These are phyloP conservation scores for Gadopsis bispinosus DNA, from an alignment of 2,797 vertebrate species.

Conservation along the genomic window DNA sequence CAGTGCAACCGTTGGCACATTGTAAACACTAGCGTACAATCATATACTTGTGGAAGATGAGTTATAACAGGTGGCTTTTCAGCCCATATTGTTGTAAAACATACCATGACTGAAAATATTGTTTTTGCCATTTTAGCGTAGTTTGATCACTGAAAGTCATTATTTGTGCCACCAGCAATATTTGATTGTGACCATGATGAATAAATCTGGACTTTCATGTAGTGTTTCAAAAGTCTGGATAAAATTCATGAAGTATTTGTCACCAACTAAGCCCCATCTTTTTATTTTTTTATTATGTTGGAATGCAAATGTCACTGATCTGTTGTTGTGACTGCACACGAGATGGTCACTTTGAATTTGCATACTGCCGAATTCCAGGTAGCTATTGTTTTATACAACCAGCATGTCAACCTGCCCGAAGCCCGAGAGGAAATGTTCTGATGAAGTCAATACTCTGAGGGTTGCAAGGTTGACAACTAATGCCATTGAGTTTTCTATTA, in stretches of 20 bases:
- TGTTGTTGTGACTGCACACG: not conserved
- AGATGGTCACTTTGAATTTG: conserved; percentile 14
- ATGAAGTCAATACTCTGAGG: not conserved
- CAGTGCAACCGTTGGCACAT: not conserved
- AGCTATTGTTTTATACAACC: not conserved
- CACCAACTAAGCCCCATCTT: not conserved
- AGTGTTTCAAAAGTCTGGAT: not conserved
- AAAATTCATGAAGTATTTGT: not conserved
- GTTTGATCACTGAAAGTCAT: not conserved
- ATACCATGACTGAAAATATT: not conserved
- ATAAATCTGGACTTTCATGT: not conserved
- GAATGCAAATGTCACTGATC: conserved; percentile 2
- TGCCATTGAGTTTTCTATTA: not conserved
- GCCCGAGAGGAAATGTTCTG: not conserved
- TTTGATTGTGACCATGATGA: not conserved
- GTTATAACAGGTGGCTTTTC: not conserved
- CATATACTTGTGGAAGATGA: not conserved
- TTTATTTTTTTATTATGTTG: not conserved
- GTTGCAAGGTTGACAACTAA: not conserved
- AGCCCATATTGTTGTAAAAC: not conserved
- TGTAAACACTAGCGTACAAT: not conserved
- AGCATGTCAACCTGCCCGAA: not conserved
- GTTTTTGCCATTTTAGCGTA: not conserved
- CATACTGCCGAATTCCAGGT: not conserved
- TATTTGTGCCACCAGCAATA: not conserved